Percentiles rank a stretch among this genome's conserved stretches.
Evolutionary conservation across 2,797 vertebrate species (phyloP).

Genomic region (Lindbergichthys nudifrons): DNA sequence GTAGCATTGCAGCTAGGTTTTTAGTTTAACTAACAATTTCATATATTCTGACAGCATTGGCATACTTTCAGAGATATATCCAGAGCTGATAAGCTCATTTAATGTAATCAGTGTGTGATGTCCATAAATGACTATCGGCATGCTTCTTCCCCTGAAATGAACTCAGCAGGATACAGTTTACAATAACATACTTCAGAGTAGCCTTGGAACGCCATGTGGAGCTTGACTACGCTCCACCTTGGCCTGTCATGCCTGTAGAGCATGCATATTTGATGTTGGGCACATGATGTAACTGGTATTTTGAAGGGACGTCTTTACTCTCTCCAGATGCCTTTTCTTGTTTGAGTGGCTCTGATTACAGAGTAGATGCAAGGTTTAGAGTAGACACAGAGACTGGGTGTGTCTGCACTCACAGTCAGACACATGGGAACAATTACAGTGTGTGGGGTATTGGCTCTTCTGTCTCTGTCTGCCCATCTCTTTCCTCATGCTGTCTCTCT

Average conservation of each 20-base stretch:
- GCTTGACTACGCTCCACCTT: constrained; percentile 1
- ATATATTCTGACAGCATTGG: not conserved
- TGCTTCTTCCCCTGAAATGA: not conserved
- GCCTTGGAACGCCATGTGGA: constrained; percentile 23
- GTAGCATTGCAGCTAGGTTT: not conserved
- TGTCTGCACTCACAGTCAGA: constrained; percentile 64
- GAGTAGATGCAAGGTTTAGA: constrained; percentile 60
- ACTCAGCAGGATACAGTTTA: not conserved
- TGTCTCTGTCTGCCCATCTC: constrained; percentile 39
- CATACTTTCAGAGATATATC: not conserved
- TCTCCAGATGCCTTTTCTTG: constrained; percentile 63
- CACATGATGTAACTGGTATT: constrained; percentile 58
- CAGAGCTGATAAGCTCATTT: not conserved
- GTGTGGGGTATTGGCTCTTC: constrained; percentile 59
- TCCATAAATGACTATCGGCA: not conserved
- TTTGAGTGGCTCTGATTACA: constrained; percentile 75
- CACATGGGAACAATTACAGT: constrained; percentile 79
- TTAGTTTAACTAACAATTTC: not conserved
- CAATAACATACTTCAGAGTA: constrained; percentile 9
- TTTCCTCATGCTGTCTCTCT: constrained; percentile 27
- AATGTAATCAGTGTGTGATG: not conserved
- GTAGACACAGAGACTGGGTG: constrained; percentile 66
- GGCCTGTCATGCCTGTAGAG: constrained; percentile 33
- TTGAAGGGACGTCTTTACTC: constrained; percentile 52
- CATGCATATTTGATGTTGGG: constrained; percentile 65